These are phyloP conservation scores for Gari tellinella DNA, from an alignment of 2,888 invertebrate species.

Conservation along the genomic window DNA sequence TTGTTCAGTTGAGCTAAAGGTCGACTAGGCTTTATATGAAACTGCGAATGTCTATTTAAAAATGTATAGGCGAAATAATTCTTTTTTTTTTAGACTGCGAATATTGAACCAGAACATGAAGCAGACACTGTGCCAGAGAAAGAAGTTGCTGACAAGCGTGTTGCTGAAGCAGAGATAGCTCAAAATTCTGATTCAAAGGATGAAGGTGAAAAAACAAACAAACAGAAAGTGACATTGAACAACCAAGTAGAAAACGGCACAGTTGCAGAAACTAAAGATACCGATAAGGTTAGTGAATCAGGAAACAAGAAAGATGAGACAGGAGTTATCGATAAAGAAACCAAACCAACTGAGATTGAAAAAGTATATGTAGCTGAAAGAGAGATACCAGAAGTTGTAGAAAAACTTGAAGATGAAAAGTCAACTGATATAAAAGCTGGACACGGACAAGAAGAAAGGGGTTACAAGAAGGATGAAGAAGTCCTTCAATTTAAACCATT, in stretches of 20 bases:
- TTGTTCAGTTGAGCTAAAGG: no score
- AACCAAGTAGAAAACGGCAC: conserved; percentile 49
- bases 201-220: conserved; percentile 32
- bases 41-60: no score
- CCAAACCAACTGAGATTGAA: conserved; percentile 7
- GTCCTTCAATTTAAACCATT: conserved; percentile 2
- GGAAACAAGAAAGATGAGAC: conserved; percentile 17
- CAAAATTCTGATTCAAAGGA: conserved; percentile 13
- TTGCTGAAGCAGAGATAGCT: background rate
- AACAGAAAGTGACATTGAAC: conserved; percentile 44
- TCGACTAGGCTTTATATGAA: no score
- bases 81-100: no score
- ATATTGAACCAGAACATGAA: conserved; percentile 36
- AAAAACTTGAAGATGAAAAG: background rate
- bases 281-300: background rate
- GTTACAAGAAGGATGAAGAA: conserved; percentile 4
- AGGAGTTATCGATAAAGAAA: conserved; percentile 21
- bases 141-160: background rate
- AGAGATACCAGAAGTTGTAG: conserved; percentile 13
- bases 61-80: no score
- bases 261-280: conserved; percentile 19
- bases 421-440: background rate
- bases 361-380: conserved; percentile 18
- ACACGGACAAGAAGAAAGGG: conserved; percentile 10
- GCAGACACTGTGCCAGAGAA: conserved; percentile 8